A percentile compares a stretch with the other conserved stretches of the same genome.
Evolutionary conservation across 2,888 invertebrate genomes (phyloP).

Genomic region (Drosophila nr. fundita): DNA sequence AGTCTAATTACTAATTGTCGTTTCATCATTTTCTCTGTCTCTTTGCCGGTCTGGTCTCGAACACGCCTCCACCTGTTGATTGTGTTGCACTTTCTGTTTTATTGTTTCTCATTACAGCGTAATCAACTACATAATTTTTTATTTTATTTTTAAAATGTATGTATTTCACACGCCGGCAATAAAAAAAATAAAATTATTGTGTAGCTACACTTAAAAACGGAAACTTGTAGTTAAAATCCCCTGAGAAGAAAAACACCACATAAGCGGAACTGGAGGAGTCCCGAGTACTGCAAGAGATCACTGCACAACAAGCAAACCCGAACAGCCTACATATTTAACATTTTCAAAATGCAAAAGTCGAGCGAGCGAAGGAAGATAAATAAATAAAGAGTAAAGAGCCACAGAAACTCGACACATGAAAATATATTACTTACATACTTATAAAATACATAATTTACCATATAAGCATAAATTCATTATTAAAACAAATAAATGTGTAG

Average conservation of each 20-base stretch:
- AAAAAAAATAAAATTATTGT: slow-evolving; percentile 67
- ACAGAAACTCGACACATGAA: slow-evolving; percentile 61
- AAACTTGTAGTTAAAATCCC: slow-evolving; percentile 66
- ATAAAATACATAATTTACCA: slow-evolving; percentile 69
- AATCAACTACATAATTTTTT: slow-evolving; percentile 78
- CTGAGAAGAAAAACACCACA: slow-evolving; percentile 4
- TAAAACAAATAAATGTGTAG: slow-evolving; percentile 64
- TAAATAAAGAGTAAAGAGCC: slow-evolving; percentile 24
- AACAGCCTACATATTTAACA: slow-evolving; percentile 40
- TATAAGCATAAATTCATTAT: slow-evolving; percentile 73
- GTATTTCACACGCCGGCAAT: slow-evolving; percentile 75
- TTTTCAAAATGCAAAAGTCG: slow-evolving; percentile 52
- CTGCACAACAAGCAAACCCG: slow-evolving; percentile 8
- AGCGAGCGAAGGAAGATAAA: slow-evolving; percentile 19
- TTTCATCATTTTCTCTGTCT: slow-evolving; percentile 50
- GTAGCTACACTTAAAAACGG: slow-evolving; percentile 75
- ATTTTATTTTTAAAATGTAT: slow-evolving; percentile 76
- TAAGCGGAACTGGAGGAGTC: slow-evolving; percentile 21
- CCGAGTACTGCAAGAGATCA: slow-evolving; percentile 26
- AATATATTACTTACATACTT: slow-evolving; percentile 76
- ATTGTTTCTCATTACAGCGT: slow-evolving; percentile 77
- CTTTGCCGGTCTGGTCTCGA: slow-evolving; percentile 60
- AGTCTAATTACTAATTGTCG: slow-evolving; percentile 26
- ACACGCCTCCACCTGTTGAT: slow-evolving; percentile 34
- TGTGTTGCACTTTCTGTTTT: slow-evolving; percentile 37